A percentile compares a stretch with the other conserved stretches of the same genome.
These are phyloP conservation scores for Phortica variegata DNA, from an alignment of 1,140 invertebrate species.

Conservation along the genomic window DNA sequence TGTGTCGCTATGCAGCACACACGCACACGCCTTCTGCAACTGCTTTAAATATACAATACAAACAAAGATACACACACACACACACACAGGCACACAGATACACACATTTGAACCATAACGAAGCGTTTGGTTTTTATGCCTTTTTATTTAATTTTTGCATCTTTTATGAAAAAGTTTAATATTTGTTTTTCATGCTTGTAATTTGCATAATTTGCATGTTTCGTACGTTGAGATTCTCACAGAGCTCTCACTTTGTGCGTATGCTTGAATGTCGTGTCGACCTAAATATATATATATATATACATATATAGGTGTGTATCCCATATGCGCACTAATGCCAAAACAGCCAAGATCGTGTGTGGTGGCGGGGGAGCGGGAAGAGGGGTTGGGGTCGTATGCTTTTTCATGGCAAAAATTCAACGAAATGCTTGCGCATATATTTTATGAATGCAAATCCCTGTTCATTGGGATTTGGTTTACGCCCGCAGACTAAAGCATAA, in stretches of 20 bases:
- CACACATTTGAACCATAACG: background rate
- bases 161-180: conserved; percentile 53
- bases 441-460: conserved; percentile 55
- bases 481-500: too few species aligned
- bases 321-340: too few species aligned
- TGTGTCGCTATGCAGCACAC: too few species aligned
- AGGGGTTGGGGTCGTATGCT: conserved; percentile 7
- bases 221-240: conserved; percentile 1
- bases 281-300: too few species aligned
- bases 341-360: too few species aligned
- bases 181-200: conserved; percentile 54
- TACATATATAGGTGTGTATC: too few species aligned
- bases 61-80: background rate
- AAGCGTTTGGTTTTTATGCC: conserved; percentile 52
- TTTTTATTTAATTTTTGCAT: conserved; percentile 55
- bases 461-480: conserved; percentile 51
- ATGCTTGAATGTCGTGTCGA: too few species aligned
- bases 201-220: conserved; percentile 48
- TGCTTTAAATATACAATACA: too few species aligned
- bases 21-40: too few species aligned
- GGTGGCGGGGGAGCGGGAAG: background rate
- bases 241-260: too few species aligned
- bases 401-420: background rate
- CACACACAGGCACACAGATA: background rate
- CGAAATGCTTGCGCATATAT: conserved; percentile 32